Evolutionary conservation across 1,140 invertebrate species (phyloP), one percentile per base, ranked within the genome.

Genomic region (Aphaenogaster rudis): DNA sequence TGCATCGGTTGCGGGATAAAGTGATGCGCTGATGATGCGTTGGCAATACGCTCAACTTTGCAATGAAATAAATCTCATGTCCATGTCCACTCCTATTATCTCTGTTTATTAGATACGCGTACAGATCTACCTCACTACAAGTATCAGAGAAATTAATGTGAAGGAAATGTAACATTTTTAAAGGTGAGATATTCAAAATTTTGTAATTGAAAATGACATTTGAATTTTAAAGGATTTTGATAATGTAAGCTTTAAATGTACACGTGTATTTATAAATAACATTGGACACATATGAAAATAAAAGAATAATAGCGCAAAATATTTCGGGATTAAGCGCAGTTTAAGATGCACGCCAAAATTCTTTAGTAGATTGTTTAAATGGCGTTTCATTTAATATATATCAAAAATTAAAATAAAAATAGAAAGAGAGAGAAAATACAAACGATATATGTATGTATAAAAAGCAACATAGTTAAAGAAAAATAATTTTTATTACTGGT

Each of bases 11-110:
- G 17, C 5, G n/a, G 36, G 8, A 63, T 78, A 33, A 59, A 78
- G 17, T 33, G 21, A 79, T 48, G n/a, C 45, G 45, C 28, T 11
- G 50, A 2, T 28, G 52, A 76, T 42, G 17, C 36, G 7, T 52
- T 54, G n/a, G 48, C 48, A 57, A 71, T 57, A 36, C 33, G 9
- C 11, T 79, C 33, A 64, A 79, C 52, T 66, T 81, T 33, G 42
- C 78, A 81, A 57, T 57, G 36, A 69, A 80, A 80, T n/a, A 42
- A 80, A 50, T 69, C 8, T 1, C 13, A 0, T 36, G 21, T 48
- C 15, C 36, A 36, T 42, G 5, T 52, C 13, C 36, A 71, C 5
- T 63, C 5, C 5, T 11, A 21, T 59, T 21, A 52, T 59, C 21
- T n/a, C 45, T 0, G 33, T 42, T 67, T 48, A 80, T 69, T 80